These are phyloP conservation scores for Cheirogaleus medius DNA, from an alignment of 2,113 vertebrate species.

Conservation along the genomic window DNA sequence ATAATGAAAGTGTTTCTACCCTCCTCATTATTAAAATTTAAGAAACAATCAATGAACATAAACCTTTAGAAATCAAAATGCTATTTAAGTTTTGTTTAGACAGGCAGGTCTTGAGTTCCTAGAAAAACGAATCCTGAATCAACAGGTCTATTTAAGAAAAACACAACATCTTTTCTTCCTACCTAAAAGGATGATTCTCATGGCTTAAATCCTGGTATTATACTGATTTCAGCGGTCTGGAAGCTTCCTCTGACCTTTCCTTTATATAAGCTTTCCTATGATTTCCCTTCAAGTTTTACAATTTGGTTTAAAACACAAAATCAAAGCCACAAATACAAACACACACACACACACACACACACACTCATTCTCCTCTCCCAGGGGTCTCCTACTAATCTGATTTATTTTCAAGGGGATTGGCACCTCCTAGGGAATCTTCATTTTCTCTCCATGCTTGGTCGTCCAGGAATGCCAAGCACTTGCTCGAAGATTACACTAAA, in stretches of 20 bases:
- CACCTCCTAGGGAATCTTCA: background rate
- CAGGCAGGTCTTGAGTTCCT: background rate
- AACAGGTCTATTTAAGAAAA: constrained; percentile 6
- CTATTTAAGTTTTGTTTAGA: background rate
- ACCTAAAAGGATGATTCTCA: background rate
- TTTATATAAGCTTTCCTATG: background rate
- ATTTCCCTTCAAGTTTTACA: background rate
- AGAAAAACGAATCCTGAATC: background rate
- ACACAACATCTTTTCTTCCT: background rate
- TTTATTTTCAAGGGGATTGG: constrained; percentile 3
- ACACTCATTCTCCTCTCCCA: background rate
- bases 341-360: background rate
- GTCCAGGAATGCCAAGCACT: background rate
- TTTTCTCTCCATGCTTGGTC: background rate
- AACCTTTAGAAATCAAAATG: constrained; percentile 52
- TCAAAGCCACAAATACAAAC: background rate
- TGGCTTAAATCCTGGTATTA: constrained; percentile 6
- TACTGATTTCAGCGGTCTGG: background rate
- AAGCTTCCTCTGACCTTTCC: background rate
- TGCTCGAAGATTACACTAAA: background rate
- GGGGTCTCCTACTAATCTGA: background rate
- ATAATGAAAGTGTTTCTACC: background rate
- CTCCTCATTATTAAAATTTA: background rate
- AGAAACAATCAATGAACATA: background rate
- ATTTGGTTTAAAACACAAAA: constrained; percentile 25